Evolutionary conservation across 2,113 vertebrate genomes (phyloP), one percentile per base, ranked within the genome.

Genomic region (Ursus arctos): DNA sequence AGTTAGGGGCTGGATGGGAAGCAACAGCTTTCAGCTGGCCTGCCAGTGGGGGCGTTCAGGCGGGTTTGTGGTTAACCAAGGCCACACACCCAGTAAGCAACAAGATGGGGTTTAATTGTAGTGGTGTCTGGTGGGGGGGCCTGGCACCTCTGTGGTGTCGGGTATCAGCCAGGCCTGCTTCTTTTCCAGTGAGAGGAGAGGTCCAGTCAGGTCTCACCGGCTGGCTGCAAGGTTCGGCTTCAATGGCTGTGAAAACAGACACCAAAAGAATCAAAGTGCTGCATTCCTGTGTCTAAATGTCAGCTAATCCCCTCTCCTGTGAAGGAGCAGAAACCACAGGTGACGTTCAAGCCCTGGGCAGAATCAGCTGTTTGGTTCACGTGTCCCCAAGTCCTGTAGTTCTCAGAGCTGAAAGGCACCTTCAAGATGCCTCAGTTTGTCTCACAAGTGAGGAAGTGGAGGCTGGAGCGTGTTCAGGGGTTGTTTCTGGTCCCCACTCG

Each of bases 41-140:
- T 43, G 80, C 59, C 59, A 12, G 77, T 4, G 87, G 88, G 90
- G 90, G 83, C 26, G 0, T 57, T 79, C 49, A 91, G 87, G 82
- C 22, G 4, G 92, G 87, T 81, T 97, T 98, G 97, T 91, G 98
- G 98, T 98, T 98, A 98, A 96, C 98, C 97, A 74, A 95, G 89
- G 94, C 95, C 95, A 94, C 97, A 98, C 92, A 95, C 84, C 95
- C 85, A 33, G 89, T 36, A 13, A 92, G 69, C 74, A 12, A 47
- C 43, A 36, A 91, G 81, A 59, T 31, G 63, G 83, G 57, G 61
- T 90, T 97, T 97, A 90, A 76, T 74, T 7, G 13, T 5, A 72
- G 91, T 2, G 0, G 63, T 33, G 18, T 51, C 33, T 61, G 91
- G 40, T 82, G 43, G 67, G 67, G 79, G 79, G 84, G 82, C 33